These are phyloP conservation scores for Isaurus tuberculatus DNA, from an alignment of 92 coral and sea anemone species.

Conservation along the genomic window DNA sequence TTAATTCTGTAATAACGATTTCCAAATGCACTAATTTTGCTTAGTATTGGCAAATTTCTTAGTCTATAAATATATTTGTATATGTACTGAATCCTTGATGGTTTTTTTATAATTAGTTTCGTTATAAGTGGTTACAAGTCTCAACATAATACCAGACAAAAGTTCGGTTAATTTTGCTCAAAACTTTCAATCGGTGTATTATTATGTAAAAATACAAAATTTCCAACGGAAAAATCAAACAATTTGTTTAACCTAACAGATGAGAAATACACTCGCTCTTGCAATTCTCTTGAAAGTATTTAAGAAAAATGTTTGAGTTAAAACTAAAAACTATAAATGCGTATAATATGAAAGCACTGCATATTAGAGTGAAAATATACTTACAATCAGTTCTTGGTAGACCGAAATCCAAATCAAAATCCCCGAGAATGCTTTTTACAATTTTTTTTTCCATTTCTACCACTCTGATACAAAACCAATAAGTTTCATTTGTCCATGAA, in stretches of 20 bases:
- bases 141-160: not conserved
- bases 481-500: not conserved
- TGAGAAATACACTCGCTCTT: not conserved
- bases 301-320: not conserved
- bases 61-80: not conserved
- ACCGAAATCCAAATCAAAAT: slow-evolving; percentile 8
- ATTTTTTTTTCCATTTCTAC: not conserved
- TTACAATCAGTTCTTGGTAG: not conserved
- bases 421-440: not conserved
- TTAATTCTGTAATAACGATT: not conserved
- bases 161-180: not conserved
- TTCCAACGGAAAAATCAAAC: not conserved
- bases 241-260: too few species aligned
- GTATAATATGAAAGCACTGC: not conserved
- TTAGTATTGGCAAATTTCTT: not conserved
- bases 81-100: not conserved
- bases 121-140: not conserved
- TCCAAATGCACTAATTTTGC: not conserved
- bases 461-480: not conserved
- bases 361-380: not conserved
- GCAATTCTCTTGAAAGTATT: not conserved
- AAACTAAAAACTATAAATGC: not conserved
- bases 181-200: not conserved
- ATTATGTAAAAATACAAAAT: too few species aligned
- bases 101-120: not conserved